Conservation (phyloP, 2,888 invertebrate species). For the Drosophila hamatofila region DNA sequence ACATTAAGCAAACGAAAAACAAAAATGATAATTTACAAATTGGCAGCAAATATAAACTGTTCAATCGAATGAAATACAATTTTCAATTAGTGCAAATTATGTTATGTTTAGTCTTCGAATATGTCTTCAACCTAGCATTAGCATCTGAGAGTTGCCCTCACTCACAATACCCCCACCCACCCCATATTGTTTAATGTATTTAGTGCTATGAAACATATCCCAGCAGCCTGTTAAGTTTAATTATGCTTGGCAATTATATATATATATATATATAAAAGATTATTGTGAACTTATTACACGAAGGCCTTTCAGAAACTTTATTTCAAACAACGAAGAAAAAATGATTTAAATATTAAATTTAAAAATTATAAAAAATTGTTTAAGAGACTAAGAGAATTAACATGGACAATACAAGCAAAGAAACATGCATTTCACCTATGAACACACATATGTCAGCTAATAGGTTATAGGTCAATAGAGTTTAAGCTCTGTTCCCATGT, state of each 20-base stretch:
- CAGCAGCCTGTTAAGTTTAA: constrained; percentile 50
- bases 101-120: constrained; percentile 43
- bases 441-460: constrained; percentile 22
- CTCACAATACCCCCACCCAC: not conserved
- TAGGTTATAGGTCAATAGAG: constrained; percentile 30
- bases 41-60: constrained; percentile 32
- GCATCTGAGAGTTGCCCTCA: constrained; percentile 5
- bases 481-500: constrained; percentile 28
- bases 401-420: constrained; percentile 51
- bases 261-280: constrained; percentile 26
- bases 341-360: not conserved
- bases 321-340: constrained; percentile 42
- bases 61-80: constrained; percentile 54
- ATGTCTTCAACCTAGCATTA: constrained; percentile 44
- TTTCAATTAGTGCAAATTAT: constrained; percentile 76
- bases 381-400: constrained; percentile 49
- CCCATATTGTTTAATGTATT: constrained; percentile 12
- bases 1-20: constrained; percentile 62
- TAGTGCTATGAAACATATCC: constrained; percentile 69
- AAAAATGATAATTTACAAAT: constrained; percentile 16
- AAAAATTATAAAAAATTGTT: constrained; percentile 16
- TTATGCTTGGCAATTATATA: constrained; percentile 62
- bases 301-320: constrained; percentile 43
- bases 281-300: constrained; percentile 17
- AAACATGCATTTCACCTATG: constrained; percentile 36